A percentile compares a stretch with the other conserved stretches of the same genome.
These are phyloP conservation scores for Xiphophorus hellerii DNA, from an alignment of 2,113 vertebrate species.

Conservation along the genomic window DNA sequence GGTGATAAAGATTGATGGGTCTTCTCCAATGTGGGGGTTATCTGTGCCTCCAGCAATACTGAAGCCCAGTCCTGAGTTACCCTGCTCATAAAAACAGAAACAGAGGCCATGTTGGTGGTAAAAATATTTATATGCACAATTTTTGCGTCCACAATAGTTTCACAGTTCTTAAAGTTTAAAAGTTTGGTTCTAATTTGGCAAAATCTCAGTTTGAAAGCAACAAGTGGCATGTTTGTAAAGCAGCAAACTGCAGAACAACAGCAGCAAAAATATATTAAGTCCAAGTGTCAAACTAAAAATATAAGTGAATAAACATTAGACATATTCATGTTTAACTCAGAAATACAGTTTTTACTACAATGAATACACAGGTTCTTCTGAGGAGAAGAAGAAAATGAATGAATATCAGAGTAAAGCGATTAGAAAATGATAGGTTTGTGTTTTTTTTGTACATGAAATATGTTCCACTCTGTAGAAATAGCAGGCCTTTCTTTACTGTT, in stretches of 20 bases:
- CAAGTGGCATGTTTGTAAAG: background rate
- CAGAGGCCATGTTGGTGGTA: background rate
- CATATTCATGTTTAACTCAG: background rate
- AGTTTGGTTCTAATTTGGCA: background rate
- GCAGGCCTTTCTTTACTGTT: background rate
- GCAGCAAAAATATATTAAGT: background rate
- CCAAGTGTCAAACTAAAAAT: background rate
- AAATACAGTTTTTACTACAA: background rate
- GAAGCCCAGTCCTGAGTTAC: slow-evolving; percentile 98
- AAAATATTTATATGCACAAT: background rate
- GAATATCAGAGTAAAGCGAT: background rate
- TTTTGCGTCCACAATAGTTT: no score
- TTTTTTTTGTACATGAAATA: no score
- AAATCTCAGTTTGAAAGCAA: background rate
- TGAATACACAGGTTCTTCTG: background rate
- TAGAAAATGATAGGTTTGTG: no score
- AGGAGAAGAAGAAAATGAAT: background rate
- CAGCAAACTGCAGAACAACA: background rate
- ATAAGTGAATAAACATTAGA: background rate
- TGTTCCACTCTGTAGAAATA: no score
- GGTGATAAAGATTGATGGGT: slow-evolving; percentile 98
- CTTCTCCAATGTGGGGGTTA: slow-evolving; percentile 98
- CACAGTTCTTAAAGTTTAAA: background rate
- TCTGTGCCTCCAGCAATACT: slow-evolving; percentile 98
- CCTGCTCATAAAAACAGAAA: slow-evolving; percentile 75